These are phyloP conservation scores for Brachyrhaphis roseni DNA, from an alignment of 2,797 vertebrate species.

Conservation along the genomic window DNA sequence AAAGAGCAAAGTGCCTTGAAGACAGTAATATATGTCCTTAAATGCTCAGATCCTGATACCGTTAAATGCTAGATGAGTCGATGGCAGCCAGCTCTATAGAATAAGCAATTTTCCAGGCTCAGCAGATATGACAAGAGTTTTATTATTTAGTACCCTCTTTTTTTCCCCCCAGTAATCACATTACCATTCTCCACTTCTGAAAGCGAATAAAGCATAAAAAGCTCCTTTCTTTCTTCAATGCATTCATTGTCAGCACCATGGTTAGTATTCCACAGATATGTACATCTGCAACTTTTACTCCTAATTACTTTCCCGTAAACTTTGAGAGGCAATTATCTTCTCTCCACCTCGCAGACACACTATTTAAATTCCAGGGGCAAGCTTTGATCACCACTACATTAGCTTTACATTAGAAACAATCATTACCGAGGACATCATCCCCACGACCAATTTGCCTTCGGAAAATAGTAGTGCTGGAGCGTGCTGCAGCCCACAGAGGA, in stretches of 20 bases:
- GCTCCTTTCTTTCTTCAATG: neutral
- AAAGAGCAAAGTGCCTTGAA: neutral
- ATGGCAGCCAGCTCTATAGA: neutral
- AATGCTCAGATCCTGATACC: neutral
- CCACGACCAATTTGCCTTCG: conserved; percentile 77
- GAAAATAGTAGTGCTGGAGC: conserved; percentile 72
- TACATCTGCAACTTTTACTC: conserved; percentile 47
- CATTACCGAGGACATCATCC: conserved; percentile 80
- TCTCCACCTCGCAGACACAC: conserved; percentile 34
- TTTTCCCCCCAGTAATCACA: neutral
- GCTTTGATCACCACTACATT: conserved; percentile 79
- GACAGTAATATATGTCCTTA: neutral
- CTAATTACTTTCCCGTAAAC: conserved; percentile 65
- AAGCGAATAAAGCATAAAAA: conserved; percentile 9
- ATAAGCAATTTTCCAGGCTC: conserved; percentile 1
- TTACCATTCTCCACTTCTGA: neutral
- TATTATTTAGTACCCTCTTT: conserved; percentile 3
- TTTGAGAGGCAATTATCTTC: conserved; percentile 67
- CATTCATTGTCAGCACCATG: conserved; percentile 13
- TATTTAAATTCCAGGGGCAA: conserved; percentile 64
- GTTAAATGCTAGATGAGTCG: neutral
- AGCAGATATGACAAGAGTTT: conserved; percentile 12
- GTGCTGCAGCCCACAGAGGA: conserved; percentile 65
- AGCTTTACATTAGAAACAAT: conserved; percentile 81
- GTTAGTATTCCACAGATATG: conserved; percentile 36